Percentiles rank a stretch among this genome's conserved stretches.
phyloP scores from a whole-genome alignment of 2,797 vertebrate species.

The Pogonophryne albipinna region DNA sequence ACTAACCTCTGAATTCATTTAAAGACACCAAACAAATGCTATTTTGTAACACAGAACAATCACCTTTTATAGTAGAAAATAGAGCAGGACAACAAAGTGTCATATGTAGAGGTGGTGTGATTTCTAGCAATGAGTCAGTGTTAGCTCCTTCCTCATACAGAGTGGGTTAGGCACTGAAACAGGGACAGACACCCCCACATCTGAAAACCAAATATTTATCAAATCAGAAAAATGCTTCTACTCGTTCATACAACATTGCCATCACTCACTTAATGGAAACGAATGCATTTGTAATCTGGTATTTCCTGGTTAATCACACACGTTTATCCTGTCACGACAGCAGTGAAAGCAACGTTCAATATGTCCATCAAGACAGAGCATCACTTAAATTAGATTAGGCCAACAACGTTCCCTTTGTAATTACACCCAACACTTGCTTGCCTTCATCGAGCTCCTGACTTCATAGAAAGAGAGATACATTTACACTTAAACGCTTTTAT shows the following conservation, averaged over 20 bases:
- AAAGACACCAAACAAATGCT: conserved; percentile 28
- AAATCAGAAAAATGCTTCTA: conserved; percentile 19
- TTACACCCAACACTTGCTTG: conserved; percentile 27
- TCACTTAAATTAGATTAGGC: conserved; percentile 52
- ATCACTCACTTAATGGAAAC: conserved; percentile 17
- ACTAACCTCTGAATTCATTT: conserved; percentile 26
- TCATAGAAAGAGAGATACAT: background rate
- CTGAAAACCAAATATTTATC: conserved; percentile 13
- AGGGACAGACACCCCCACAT: conserved; percentile 20
- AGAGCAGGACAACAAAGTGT: conserved; percentile 23
- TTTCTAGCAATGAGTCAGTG: conserved; percentile 27
- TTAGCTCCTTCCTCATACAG: conserved; percentile 18
- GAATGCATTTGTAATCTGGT: background rate
- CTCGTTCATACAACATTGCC: background rate
- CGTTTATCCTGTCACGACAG: conserved; percentile 1
- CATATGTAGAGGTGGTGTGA: conserved; percentile 24
- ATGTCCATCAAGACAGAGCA: conserved; percentile 13
- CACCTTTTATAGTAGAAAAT: conserved; percentile 26
- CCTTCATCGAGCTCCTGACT: background rate
- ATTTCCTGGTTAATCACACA: conserved; percentile 13
- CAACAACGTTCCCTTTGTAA: conserved; percentile 33
- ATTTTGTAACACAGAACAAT: conserved; percentile 11
- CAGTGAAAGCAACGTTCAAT: conserved; percentile 4
- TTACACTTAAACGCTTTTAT: conserved; percentile 21
- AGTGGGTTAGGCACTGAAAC: conserved; percentile 28